Evolutionary conservation across 2,113 vertebrate genomes (phyloP).

Genomic region (Canis aureus): DNA sequence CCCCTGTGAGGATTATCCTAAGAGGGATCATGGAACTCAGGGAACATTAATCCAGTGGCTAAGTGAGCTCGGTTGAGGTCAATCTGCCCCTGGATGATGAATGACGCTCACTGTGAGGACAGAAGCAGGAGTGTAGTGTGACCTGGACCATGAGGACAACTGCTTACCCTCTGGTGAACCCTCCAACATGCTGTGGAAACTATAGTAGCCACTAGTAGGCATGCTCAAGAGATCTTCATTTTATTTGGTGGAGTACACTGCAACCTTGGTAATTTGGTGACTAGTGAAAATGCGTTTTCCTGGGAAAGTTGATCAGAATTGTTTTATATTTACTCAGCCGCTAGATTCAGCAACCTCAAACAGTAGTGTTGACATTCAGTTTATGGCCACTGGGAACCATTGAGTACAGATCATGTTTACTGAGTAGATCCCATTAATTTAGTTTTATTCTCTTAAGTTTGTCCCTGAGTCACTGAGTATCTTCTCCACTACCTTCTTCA

Average conservation of each 20-base stretch:
- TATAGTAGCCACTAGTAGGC: background rate
- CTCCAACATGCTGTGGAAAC: accelerated
- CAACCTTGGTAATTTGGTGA: background rate
- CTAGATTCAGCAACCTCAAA: background rate
- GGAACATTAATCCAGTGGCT: background rate
- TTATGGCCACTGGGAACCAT: background rate
- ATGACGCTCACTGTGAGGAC: background rate
- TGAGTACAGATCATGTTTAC: background rate
- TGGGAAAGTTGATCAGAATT: background rate
- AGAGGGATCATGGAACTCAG: background rate
- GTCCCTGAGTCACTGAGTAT: background rate
- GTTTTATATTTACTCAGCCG: background rate
- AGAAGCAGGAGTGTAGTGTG: background rate
- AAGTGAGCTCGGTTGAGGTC: background rate
- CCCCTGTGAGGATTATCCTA: background rate
- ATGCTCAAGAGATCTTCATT: background rate
- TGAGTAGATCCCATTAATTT: background rate
- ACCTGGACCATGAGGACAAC: background rate
- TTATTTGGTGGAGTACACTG: background rate
- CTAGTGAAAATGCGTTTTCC: slow-evolving; percentile 19
- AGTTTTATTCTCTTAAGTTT: background rate
- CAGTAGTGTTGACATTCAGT: background rate
- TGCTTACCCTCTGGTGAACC: background rate
- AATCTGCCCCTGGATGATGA: background rate
- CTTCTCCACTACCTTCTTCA: no score